Evolutionary conservation across 2,888 invertebrate genomes (phyloP), one percentile per base, ranked within the genome.

Genomic region (Prosopocoilus inquinatus): DNA sequence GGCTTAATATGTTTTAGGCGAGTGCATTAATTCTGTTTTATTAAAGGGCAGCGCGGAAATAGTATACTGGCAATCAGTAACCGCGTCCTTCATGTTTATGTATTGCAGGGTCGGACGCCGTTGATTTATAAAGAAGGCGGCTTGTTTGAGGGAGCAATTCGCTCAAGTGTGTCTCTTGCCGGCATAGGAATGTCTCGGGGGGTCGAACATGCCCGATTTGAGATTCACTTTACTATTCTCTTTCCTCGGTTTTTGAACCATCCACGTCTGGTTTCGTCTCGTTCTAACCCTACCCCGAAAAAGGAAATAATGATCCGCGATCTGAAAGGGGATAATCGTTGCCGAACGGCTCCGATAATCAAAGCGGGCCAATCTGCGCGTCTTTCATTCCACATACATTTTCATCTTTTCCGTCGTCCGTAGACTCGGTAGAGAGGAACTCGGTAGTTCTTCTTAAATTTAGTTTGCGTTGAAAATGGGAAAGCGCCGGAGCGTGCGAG

Each of bases 381-480:
- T 33, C 50, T 46, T 16, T 46, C 46, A n/a, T 43, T 33, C 35
- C 11, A 12, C 11, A 35, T n/a, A 43, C 34, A 39, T 67, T 65
- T 67, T 69, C 67, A 67, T 67, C 66, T 67, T 69, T 61, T 63
- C 65, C 59, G 61, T 66, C 59, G 61, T 68, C 65, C 58, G 58
- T 57, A 48, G 60, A 54, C 63, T 61, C 55, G 57, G 58, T 61
- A 64, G 65, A 68, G 69, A 67, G 69, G 70, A 72, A 72, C 67
- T 71, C 66, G 71, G 69, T 73, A n/a, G n/a, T n/a, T n/a, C n/a
- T n/a, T 72, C 69, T 72, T 69, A 73, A 74, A 74, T 74, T 73
- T 71, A 70, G 72, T 73, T 74, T 73, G 69, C 66, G 68, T 64
- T 63, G 70, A 68, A 71, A 72, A 69, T 71, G 71, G 69, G 71